A percentile compares a stretch with the other conserved stretches of the same genome.
Conservation (phyloP, 2,888 invertebrate genomes). For the Rotaria macrura region DNA sequence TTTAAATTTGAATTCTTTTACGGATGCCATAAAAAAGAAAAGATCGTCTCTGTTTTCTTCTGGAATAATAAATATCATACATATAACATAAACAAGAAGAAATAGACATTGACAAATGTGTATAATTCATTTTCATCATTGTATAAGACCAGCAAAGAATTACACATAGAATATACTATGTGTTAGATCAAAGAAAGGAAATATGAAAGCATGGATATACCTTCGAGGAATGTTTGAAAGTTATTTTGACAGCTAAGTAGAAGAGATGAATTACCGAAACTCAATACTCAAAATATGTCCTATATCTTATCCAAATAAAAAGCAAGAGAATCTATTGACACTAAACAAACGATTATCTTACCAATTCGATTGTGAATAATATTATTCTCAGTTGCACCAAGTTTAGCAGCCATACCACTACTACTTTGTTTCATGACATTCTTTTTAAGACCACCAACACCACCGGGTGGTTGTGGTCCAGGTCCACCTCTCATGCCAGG, state of each 20-base stretch:
- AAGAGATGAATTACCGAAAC: neutral
- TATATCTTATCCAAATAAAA: too few relatives aligned
- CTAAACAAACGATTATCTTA: neutral
- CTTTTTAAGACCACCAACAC: neutral
- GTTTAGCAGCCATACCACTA: neutral
- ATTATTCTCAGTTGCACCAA: neutral
- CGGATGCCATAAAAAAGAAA: too few relatives aligned
- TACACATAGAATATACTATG: neutral
- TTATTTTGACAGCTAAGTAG: neutral
- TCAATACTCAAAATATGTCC: neutral
- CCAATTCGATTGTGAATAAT: neutral
- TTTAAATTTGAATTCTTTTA: too few relatives aligned
- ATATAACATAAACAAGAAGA: neutral
- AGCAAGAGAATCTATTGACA: neutral
- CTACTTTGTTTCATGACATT: neutral
- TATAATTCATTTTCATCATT: neutral
- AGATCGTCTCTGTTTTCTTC: neutral
- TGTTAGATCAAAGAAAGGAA: neutral
- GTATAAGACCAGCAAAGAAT: neutral
- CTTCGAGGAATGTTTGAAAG: conserved; percentile 2
- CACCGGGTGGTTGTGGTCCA: neutral
- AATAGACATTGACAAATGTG: neutral
- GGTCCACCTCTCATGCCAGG: neutral
- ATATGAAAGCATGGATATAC: neutral
- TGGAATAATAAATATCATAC: neutral